phyloP scores from a whole-genome alignment of 2,113 vertebrate genomes.

The Poeciliopsis occidentalis region DNA sequence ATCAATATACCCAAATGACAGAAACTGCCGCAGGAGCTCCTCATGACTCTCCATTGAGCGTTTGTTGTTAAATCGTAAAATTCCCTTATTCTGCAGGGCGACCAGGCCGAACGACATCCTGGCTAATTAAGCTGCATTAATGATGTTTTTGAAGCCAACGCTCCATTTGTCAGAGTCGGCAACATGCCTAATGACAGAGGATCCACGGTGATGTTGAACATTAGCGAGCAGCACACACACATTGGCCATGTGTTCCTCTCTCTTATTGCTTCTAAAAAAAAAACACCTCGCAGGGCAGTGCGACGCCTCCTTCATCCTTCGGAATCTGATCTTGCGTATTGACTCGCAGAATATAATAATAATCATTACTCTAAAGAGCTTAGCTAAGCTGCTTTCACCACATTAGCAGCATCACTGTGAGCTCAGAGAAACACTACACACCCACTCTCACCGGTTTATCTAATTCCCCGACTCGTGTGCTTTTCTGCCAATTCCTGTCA shows the following conservation, averaged over 20 bases:
- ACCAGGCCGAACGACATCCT: no score
- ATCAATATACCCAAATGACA: no score
- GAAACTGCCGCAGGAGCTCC: no score
- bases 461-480: conserved; percentile 25
- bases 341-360: conserved; percentile 30
- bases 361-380: conserved; percentile 56
- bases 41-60: no score
- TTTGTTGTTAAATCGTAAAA: no score
- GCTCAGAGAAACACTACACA: conserved; percentile 38
- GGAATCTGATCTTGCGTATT: conserved; percentile 47
- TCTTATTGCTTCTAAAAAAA: conserved; percentile 11
- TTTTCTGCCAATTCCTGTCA: conserved; percentile 34
- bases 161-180: conserved; percentile 43
- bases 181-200: conserved; percentile 12
- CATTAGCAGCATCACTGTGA: conserved; percentile 44
- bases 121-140: conserved; percentile 48
- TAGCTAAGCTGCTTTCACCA: conserved; percentile 61
- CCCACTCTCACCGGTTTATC: conserved; percentile 42
- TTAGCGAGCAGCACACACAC: not conserved
- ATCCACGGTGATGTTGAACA: not conserved
- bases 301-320: conserved; percentile 35
- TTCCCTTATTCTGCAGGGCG: no score
- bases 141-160: conserved; percentile 37
- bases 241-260: conserved; percentile 13
- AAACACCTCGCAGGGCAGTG: conserved; percentile 26